Evolutionary conservation across 2,888 invertebrate genomes (phyloP), one percentile per base, ranked within the genome.

Genomic region (Pollenia amentaria): DNA sequence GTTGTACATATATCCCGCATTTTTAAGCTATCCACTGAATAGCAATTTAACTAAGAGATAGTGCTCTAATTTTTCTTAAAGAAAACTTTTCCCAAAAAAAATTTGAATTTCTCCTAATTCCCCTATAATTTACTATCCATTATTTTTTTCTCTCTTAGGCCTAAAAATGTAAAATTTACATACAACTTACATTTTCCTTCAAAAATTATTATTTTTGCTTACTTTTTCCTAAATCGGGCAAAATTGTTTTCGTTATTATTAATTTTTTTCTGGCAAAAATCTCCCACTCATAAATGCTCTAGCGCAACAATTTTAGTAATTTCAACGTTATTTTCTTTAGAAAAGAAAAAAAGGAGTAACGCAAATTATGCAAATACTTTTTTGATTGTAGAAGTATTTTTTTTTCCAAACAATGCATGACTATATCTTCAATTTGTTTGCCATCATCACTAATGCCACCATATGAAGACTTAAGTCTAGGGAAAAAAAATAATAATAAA

Each of bases 361-460:
- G 70, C 70, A 76, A 80, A 85, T 85, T 85, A 81, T 77, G 81
- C 70, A 81, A 85, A 85, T 77, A 77, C 72, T 60, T 65, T 46
- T 85, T 51, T 70, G 18, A 29, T 73, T 72, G 21, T 42, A 14
- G 1, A 60, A 69, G 40, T 44, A 21, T 16, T 9, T 67, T 69
- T 62, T 62, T 11, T 14, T 11, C 29, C 29, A 62, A 62, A 69
- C n/a, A 60, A 44, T 69, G 57, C 44, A 53, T 60, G 48, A 57
- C 29, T 29, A 64, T 73, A 57, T 18, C 18, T 73, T 8, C 29
- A 44, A 70, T 42, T 77, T 79, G 51, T 29, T 16, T 80, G 70
- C 62, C 62, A 80, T 79, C 80, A 70, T 55, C 79, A 72, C 18
- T 16, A 80, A 62, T 44, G 8, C 70, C 53, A 64, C 21, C 62